phyloP scores from a whole-genome alignment of 2,888 invertebrate species.

The Dasypogon diadema region DNA sequence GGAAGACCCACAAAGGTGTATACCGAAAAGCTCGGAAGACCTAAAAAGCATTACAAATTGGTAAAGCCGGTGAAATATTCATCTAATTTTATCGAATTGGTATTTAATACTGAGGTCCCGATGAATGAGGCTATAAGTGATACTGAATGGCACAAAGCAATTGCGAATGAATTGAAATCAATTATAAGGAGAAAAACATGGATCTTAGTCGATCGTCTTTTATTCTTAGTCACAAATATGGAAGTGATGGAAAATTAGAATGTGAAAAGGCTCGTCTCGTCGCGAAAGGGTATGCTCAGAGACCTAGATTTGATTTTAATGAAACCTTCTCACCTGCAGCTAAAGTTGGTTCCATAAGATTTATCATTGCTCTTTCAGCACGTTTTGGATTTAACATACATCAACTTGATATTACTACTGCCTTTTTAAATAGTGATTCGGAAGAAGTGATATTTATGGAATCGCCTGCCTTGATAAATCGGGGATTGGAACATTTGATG shows the following conservation, averaged over 20 bases:
- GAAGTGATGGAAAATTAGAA: slow-evolving; percentile 3
- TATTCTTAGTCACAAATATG: slow-evolving; percentile 21
- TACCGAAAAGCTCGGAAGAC: no score
- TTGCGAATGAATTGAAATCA: slow-evolving; percentile 54
- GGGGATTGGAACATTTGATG: slow-evolving; percentile 6
- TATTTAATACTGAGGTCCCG: no score
- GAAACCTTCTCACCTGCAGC: slow-evolving; percentile 24
- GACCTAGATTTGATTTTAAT: slow-evolving; percentile 10
- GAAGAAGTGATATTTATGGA: no score
- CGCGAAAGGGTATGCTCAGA: slow-evolving; percentile 13
- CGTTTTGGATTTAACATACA: background rate
- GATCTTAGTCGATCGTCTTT: slow-evolving; percentile 51
- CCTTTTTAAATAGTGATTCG: no score
- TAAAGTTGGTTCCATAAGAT: background rate
- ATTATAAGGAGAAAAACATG: slow-evolving; percentile 55
- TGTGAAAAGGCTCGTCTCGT: slow-evolving; percentile 15
- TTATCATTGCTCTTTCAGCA: slow-evolving; percentile 2
- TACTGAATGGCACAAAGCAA: no score
- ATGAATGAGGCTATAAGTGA: no score
- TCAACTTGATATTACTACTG: no score
- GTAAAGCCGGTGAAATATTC: no score
- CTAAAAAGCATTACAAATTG: no score
- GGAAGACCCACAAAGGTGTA: no score
- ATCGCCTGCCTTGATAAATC: background rate
- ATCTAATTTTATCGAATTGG: no score